Percentiles rank a stretch among this genome's conserved stretches.
These are phyloP conservation scores for Ernsta delagoae DNA, from an alignment of 2,888 invertebrate genomes.

Conservation along the genomic window DNA sequence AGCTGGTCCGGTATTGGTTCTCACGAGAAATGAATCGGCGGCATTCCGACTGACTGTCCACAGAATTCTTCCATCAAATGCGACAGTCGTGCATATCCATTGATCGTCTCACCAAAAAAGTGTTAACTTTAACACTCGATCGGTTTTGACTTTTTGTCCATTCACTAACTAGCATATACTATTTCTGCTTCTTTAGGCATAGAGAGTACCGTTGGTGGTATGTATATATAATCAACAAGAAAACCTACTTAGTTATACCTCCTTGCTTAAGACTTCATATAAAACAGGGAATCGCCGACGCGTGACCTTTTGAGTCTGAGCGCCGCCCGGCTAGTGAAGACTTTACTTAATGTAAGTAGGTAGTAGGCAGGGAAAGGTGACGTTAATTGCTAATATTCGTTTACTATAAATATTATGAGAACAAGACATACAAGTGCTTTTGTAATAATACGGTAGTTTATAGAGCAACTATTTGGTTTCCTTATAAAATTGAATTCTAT, in stretches of 20 bases:
- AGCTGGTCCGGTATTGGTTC: conserved; percentile 63
- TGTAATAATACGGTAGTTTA: too few species aligned
- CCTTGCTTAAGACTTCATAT: conserved; percentile 22
- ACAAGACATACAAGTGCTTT: too few species aligned
- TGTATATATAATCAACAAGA: too few species aligned
- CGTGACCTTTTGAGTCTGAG: conserved; percentile 34
- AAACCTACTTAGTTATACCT: background rate
- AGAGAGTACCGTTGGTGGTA: background rate
- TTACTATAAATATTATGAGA: too few species aligned
- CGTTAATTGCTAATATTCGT: too few species aligned
- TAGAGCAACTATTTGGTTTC: too few species aligned
- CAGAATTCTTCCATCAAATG: conserved; percentile 72
- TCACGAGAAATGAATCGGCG: conserved; percentile 79
- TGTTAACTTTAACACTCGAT: conserved; percentile 60
- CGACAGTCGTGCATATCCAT: conserved; percentile 82
- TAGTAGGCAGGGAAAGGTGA: too few species aligned
- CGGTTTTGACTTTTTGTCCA: conserved; percentile 62
- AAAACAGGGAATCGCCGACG: conserved; percentile 33
- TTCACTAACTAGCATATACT: conserved; percentile 52
- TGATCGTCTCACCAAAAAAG: conserved; percentile 73
- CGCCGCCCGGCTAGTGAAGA: background rate
- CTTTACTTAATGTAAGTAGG: background rate
- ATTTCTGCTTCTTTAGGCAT: conserved; percentile 24
- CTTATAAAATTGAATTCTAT: too few species aligned
- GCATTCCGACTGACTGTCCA: conserved; percentile 75